Conservation (phyloP, 2,888 invertebrate genomes). For the Epinotia brunnichana region DNA sequence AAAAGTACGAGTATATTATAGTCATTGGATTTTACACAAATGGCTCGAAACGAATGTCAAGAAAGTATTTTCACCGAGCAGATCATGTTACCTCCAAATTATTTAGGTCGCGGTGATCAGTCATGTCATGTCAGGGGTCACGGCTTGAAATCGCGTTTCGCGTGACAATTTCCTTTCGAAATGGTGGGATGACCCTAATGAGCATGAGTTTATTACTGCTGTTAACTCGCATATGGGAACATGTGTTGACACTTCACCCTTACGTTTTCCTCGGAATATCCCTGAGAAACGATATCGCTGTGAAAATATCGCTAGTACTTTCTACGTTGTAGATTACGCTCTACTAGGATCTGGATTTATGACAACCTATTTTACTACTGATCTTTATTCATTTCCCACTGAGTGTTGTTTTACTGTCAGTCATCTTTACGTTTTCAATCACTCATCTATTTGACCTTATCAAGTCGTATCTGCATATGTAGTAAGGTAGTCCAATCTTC, state of each 20-base stretch:
- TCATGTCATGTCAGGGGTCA: not conserved
- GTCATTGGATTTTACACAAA: not conserved
- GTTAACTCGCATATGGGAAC: constrained; percentile 1
- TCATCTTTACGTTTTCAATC: too few relatives aligned
- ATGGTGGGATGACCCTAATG: not conserved
- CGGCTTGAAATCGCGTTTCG: not conserved
- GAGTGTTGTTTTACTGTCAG: not conserved
- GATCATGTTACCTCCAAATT: not conserved
- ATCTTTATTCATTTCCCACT: not conserved
- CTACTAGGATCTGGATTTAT: not conserved
- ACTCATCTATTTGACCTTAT: too few relatives aligned
- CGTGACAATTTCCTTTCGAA: not conserved
- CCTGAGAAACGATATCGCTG: not conserved
- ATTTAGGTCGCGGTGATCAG: constrained; percentile 1
- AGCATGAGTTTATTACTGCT: not conserved
- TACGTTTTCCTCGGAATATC: not conserved
- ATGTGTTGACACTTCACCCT: not conserved
- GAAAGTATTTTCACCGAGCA: constrained; percentile 4
- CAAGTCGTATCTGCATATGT: too few relatives aligned
- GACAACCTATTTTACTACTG: not conserved
- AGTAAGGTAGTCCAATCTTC: too few relatives aligned
- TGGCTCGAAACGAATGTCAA: not conserved
- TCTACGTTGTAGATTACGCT: not conserved
- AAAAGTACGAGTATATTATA: too few relatives aligned
- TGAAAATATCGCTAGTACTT: not conserved